phyloP scores from a whole-genome alignment of 2,113 vertebrate species.

The Paradoxurus hermaphroditus region DNA sequence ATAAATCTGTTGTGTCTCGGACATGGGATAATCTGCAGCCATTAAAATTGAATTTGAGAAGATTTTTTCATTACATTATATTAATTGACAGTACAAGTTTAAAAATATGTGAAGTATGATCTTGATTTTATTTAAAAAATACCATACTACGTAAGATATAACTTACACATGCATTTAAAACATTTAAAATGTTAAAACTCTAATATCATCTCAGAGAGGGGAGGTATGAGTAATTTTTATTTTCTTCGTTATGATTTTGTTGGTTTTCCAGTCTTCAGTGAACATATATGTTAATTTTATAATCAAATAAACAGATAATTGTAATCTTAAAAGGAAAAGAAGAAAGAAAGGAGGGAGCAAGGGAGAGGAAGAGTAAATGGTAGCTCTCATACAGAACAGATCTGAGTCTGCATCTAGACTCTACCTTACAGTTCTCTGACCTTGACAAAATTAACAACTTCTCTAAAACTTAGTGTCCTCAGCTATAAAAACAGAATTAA shows the following conservation, averaged over 20 bases:
- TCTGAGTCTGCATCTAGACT: background rate
- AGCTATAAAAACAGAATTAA: conserved; percentile 4
- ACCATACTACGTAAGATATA: background rate
- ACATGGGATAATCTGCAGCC: background rate
- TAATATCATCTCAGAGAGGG: background rate
- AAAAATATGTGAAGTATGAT: background rate
- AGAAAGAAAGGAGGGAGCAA: background rate
- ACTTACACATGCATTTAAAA: background rate
- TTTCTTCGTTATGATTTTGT: background rate
- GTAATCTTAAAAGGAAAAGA: background rate
- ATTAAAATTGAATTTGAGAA: background rate
- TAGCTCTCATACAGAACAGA: background rate
- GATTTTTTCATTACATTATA: background rate
- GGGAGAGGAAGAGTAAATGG: background rate
- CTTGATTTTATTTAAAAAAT: background rate
- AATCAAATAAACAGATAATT: background rate
- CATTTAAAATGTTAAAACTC: background rate
- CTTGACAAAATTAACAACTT: background rate
- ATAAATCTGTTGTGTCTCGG: background rate
- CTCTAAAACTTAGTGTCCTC: background rate
- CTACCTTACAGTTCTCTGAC: background rate
- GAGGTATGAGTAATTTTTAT: background rate
- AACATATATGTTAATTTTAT: background rate
- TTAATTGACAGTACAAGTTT: background rate
- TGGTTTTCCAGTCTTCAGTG: background rate